phyloP scores from a whole-genome alignment of 2,113 vertebrate species.

The Psittacus erithacus region DNA sequence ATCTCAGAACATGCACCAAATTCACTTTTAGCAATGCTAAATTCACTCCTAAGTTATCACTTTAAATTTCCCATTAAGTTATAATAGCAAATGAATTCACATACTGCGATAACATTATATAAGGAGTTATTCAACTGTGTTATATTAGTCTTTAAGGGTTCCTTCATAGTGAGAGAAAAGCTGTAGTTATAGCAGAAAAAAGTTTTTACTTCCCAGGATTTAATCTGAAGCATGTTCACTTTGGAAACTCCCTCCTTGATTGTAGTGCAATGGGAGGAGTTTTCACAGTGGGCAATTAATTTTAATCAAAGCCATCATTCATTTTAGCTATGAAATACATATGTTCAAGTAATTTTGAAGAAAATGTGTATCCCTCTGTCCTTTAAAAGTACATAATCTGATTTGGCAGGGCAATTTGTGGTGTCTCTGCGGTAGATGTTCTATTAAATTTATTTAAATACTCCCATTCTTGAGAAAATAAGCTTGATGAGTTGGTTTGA shows the following conservation, averaged over 20 bases:
- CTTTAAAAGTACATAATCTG: slow-evolving; percentile 8
- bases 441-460: slow-evolving; percentile 32
- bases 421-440: neutral
- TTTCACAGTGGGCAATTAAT: neutral
- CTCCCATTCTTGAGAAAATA: slow-evolving; percentile 56
- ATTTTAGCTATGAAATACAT: neutral
- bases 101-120: neutral
- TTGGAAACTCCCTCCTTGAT: neutral
- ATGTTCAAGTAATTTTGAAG: neutral
- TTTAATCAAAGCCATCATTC: neutral
- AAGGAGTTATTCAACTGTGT: neutral
- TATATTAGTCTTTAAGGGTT: neutral
- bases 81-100: neutral
- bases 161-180: neutral
- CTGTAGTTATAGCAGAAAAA: neutral
- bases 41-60: neutral
- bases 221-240: neutral
- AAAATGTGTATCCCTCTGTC: neutral
- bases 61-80: neutral
- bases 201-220: neutral
- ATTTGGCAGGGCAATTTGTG: neutral
- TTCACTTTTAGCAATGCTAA: neutral
- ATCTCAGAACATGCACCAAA: neutral
- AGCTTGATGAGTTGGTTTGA: slow-evolving; percentile 60
- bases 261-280: neutral